These are phyloP conservation scores for Pachypsylla venusta DNA, from an alignment of 1,140 invertebrate genomes.

Conservation along the genomic window DNA sequence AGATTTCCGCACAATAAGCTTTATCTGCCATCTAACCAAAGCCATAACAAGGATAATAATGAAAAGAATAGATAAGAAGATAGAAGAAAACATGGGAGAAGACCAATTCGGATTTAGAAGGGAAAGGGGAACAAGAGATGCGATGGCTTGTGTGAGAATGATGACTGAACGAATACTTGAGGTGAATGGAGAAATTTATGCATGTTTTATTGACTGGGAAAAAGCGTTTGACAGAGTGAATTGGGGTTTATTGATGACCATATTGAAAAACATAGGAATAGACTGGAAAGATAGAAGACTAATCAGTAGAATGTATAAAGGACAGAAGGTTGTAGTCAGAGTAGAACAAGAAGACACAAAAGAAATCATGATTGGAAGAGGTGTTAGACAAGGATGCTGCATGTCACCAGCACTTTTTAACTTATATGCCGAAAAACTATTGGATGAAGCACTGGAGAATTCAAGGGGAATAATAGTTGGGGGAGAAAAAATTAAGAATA, in stretches of 20 bases:
- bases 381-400: constrained; percentile 6
- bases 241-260: constrained; percentile 6
- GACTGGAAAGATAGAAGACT: constrained; percentile 11
- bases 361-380: constrained; percentile 12
- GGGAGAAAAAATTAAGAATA: constrained; percentile 9
- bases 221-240: constrained; percentile 13
- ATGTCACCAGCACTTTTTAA: constrained; percentile 10
- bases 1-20: constrained; percentile 13
- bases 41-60: constrained; percentile 13
- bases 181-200: not conserved
- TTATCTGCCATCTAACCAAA: constrained; percentile 12
- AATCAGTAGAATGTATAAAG: constrained; percentile 12
- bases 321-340: constrained; percentile 11
- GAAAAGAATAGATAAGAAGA: constrained; percentile 11
- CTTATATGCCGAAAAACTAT: constrained; percentile 7
- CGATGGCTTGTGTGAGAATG: constrained; percentile 9
- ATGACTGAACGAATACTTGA: constrained; percentile 13
- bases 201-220: constrained; percentile 13
- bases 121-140: constrained; percentile 10
- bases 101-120: constrained; percentile 6
- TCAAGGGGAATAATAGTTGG: constrained; percentile 11
- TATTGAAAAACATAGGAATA: not conserved
- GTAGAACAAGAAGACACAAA: constrained; percentile 7
- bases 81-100: not conserved
- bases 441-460: constrained; percentile 12